phyloP scores from a whole-genome alignment of 2,888 invertebrate genomes.

The Drosophila borborema region DNA sequence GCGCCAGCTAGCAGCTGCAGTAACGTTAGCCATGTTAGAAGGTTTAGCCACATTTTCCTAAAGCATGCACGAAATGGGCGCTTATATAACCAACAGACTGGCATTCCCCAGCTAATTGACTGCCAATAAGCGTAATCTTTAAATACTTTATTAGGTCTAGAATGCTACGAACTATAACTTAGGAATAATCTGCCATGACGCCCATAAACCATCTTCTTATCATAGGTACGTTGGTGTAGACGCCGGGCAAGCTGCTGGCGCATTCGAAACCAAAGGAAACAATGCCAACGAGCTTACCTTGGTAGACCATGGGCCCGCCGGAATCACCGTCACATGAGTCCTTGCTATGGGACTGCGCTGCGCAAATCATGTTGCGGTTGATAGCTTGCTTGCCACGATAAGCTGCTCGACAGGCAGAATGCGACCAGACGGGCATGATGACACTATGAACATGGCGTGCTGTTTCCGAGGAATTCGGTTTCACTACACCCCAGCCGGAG shows the following conservation, averaged over 20 bases:
- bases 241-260: constrained; percentile 89
- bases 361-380: constrained; percentile 79
- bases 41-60: constrained; percentile 26
- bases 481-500: constrained; percentile 68
- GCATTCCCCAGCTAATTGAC: constrained; percentile 63
- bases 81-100: constrained; percentile 28
- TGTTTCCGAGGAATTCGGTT: constrained; percentile 37
- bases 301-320: constrained; percentile 79
- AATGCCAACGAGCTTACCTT: constrained; percentile 87
- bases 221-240: constrained; percentile 88
- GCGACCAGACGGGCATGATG: constrained; percentile 56
- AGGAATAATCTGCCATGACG: constrained; percentile 41
- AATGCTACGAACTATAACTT: constrained; percentile 14
- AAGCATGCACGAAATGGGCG: neutral
- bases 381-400: constrained; percentile 56
- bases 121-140: constrained; percentile 45
- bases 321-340: constrained; percentile 84
- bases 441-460: constrained; percentile 57
- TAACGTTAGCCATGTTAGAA: constrained; percentile 19
- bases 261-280: constrained; percentile 87
- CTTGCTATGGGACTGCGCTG: constrained; percentile 56
- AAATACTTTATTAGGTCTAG: constrained; percentile 48
- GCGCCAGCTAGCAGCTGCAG: constrained; percentile 10
- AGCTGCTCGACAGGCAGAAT: constrained; percentile 35
- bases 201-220: constrained; percentile 61